Evolutionary conservation across 2,888 invertebrate genomes (phyloP), one percentile per base, ranked within the genome.

Genomic region (Leptinotarsa peninsularis): DNA sequence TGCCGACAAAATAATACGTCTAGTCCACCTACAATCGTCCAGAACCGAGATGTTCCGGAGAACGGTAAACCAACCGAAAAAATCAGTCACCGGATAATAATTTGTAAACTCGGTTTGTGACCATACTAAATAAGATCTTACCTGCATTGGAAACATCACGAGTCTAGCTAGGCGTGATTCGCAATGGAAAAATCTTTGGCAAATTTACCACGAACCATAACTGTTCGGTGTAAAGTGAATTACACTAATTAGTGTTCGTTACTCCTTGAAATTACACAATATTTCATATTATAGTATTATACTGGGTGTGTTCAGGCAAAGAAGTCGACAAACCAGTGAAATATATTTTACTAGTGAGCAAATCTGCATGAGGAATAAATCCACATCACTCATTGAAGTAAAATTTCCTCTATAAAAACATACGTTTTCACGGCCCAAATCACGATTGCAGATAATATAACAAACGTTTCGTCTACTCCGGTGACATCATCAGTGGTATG

Each of bases 151-250:
- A 82, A 83, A 80, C 82, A 81, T 84, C 84, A 84, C 84, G 84
- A 84, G 82, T 83, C 76, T 79, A 75, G 78, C 78, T 79, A 83
- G 83, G 84, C 84, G 84, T 84, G 84, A 84, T 84, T 80, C 77
- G 77, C 79, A 27, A 66, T n/a, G 76, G 67, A 71, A 74, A 75
- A 80, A 80, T 82, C 79, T 79, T 74, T 75, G 78, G 81, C 72
- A 81, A 82, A 80, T 79, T 76, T 71, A 73, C 77, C 80, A 79
- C 75, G 74, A 77, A 69, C 72, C 78, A 77, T 77, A 79, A 79
- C 78, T 79, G 78, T 79, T 76, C 63, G 76, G 77, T 74, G 76
- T 74, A 75, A 79, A 78, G 76, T 79, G 79, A 78, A 79, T 73
- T 76, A 76, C 72, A 79, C 79, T 77, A 78, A 78, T 78, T 78